Evolutionary conservation across 2,113 vertebrate genomes (phyloP).

Genomic region (Hippolais icterina): DNA sequence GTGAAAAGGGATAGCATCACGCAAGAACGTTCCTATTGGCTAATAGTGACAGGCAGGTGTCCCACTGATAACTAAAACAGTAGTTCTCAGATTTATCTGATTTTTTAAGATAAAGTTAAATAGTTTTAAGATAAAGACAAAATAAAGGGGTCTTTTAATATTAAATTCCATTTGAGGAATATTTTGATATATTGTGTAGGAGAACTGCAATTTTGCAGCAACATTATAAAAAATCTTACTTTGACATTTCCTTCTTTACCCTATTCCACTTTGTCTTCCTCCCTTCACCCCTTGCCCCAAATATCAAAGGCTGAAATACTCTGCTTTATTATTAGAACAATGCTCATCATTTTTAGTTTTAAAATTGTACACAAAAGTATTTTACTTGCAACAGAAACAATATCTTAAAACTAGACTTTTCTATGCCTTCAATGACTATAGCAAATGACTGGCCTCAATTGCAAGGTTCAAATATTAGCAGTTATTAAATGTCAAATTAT

Average conservation of each 20-base stretch:
- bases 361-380: neutral
- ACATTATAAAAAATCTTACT: neutral
- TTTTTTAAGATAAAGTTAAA: neutral
- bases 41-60: neutral
- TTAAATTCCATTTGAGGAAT: neutral
- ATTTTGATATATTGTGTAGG: neutral
- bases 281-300: neutral
- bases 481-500: neutral
- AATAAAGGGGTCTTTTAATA: neutral
- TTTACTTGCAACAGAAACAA: neutral
- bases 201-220: neutral
- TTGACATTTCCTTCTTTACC: neutral
- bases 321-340: neutral
- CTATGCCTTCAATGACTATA: neutral
- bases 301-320: neutral
- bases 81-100: neutral
- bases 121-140: too few species aligned
- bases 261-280: neutral
- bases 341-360: neutral
- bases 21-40: neutral
- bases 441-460: neutral
- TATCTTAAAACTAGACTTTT: neutral
- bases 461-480: neutral
- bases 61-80: neutral
- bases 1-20: rapidly evolving